Evolutionary conservation across 2,113 vertebrate genomes (phyloP), one percentile per base, ranked within the genome.

Genomic region (Chunga burmeisteri): DNA sequence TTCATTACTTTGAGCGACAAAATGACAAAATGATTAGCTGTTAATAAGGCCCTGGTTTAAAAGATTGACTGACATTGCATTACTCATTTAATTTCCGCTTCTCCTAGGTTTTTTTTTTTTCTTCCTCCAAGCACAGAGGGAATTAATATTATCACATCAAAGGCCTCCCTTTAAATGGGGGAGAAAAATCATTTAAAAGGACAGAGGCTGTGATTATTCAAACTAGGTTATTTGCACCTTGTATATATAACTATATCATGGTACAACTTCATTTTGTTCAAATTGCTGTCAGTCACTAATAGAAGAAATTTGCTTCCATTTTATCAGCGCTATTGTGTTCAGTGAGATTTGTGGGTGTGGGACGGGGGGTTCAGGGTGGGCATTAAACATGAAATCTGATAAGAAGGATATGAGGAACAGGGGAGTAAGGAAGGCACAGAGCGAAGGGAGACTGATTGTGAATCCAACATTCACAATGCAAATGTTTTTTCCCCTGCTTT

Each of bases 131-230:
- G 97, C 98, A 98, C 97, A 97, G 97, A 97, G 98, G 98, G 99
- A 99, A 99, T 99, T 99, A 99, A 98, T 98, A 99, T 99, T 98
- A 99, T 99, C 99, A 99, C 98, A 99, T 99, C 99, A 99, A 99
- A 99, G 98, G 97, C 98, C 98, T 98, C 97, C 98, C 98, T 99
- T 98, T 99, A 98, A 99, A 99, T 98, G 98, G 98, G 98, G 97
- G 97, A 98, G 96, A 98, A 98, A 99, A 99, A 98, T 99, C 98
- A 99, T 99, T 99, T 99, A 99, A 99, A 99, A 98, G 99, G 99
- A 99, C 99, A 98, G 98, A 98, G 98, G 97, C 98, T 98, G 98
- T 98, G 99, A 99, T 99, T 99, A 99, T 99, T 99, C 99, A 99
- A 98, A 99, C 98, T 98, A 98, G 98, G 98, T 98, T 99, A 99